These are phyloP conservation scores for Notodonta dromedarius DNA, from an alignment of 2,888 invertebrate species.

Conservation along the genomic window DNA sequence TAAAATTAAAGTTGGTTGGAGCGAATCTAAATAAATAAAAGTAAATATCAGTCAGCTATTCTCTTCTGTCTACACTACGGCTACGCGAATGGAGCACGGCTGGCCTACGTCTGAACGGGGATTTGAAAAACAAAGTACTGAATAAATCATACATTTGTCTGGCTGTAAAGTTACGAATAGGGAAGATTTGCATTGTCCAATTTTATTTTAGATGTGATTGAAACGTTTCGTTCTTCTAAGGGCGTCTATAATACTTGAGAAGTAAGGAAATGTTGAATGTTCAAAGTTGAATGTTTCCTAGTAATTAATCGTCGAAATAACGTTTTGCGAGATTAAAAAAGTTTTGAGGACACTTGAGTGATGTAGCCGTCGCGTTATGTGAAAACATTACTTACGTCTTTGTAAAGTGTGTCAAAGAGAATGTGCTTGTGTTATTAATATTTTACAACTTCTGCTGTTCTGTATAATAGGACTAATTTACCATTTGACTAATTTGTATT, in stretches of 20 bases:
- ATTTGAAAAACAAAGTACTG: constrained; percentile 37
- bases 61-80: no score
- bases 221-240: constrained; percentile 52
- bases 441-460: no score
- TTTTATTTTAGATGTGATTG: constrained; percentile 46
- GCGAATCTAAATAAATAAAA: constrained; percentile 31
- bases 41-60: not conserved
- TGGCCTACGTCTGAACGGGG: not conserved
- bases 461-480: no score
- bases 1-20: constrained; percentile 16
- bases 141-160: constrained; percentile 47
- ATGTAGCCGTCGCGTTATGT: not conserved
- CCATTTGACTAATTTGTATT: no score
- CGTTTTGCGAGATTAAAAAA: constrained; percentile 8
- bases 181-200: constrained; percentile 46
- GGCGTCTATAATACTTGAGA: constrained; percentile 18
- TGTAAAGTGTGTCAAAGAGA: no score
- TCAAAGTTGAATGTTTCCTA: constrained; percentile 42
- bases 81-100: no score
- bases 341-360: not conserved
- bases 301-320: constrained; percentile 29
- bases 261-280: constrained; percentile 43
- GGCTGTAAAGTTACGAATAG: constrained; percentile 46
- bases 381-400: no score
- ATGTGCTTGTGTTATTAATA: no score